Base-by-base conservation (phyloP, 2,113 vertebrate species). In the Peromyscus californicus region DNA sequence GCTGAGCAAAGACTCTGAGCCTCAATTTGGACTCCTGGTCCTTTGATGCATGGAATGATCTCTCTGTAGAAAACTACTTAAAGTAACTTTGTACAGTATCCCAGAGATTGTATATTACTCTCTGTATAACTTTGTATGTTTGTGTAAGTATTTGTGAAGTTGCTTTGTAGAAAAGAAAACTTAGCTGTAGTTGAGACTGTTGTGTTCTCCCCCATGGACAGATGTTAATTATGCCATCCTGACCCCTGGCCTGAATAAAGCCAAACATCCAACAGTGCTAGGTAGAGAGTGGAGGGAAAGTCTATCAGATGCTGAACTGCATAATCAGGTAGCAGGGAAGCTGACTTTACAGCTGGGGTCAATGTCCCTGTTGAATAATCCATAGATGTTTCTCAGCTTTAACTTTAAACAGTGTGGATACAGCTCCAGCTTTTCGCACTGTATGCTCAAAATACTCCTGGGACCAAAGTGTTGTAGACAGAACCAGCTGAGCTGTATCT, bases 321-420 rank as follows among this genome's bases (percentile, higher is more conserved):
- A 31, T 36, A 69, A 59, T 93, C 51, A 79, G 85, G 6, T 90
- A 33, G 39, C 51, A 21, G n/a, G 33, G 90, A 80, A 95, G 36
- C 19, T 4, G 33, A 1, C 31, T 82, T 90, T 72, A 82, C 22
- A 92, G 85, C 74, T 29, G 33, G 70, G 90, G 36, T 89, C 11
- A 57, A 85, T 93, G 42, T 85, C 63, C 19, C 17, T 51, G 22
- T 84, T 90, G 67, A 90, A 59, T 88, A 90, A 94, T 42, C 86
- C 21, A 51, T 69, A 96, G 31, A n/a, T 45, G 39, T 75, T 92
- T 86, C 86, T 79, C 88, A 83, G 82, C 74, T 87, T 89, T 74
- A n/a, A 26, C 33, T 45, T 87, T 86, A 42, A 93, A 79, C 59
- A 61, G 15, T 45, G 87, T 83, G 33, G 31, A 85, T n/a, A 93